Evolutionary conservation across 2,113 vertebrate species (phyloP).

Genomic region (Dendrocopos noguchii): DNA sequence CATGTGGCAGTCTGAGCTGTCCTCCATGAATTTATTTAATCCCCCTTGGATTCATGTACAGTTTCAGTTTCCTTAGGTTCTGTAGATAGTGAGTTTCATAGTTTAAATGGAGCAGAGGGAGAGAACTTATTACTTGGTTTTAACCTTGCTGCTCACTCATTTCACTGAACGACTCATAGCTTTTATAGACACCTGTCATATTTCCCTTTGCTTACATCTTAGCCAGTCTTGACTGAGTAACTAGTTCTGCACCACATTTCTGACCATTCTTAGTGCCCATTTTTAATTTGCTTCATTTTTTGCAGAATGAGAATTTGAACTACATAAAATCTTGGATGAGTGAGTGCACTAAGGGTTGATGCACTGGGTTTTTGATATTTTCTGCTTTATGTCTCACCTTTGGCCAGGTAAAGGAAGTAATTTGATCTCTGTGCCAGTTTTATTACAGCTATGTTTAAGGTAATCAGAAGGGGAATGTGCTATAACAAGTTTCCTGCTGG

Average conservation of each 20-base stretch:
- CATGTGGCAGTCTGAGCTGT: not conserved
- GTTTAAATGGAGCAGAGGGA: not conserved
- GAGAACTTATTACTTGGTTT: not conserved
- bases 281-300: not conserved
- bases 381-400: not conserved
- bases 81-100: not conserved
- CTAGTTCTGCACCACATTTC: not conserved
- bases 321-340: not conserved
- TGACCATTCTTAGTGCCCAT: not conserved
- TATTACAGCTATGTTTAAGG: not conserved
- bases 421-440: not conserved
- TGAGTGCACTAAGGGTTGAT: not conserved
- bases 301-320: not conserved
- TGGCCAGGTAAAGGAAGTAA: not conserved
- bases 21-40: not conserved
- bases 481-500: not conserved
- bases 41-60: not conserved
- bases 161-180: fast-evolving
- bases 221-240: not conserved
- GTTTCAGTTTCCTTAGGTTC: not conserved
- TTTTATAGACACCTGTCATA: not conserved
- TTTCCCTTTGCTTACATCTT: not conserved
- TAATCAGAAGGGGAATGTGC: not conserved
- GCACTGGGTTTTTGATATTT: not conserved
- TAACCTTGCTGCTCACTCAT: not conserved